phyloP scores from a whole-genome alignment of 2,888 invertebrate species.

The Calliopum simillimum region DNA sequence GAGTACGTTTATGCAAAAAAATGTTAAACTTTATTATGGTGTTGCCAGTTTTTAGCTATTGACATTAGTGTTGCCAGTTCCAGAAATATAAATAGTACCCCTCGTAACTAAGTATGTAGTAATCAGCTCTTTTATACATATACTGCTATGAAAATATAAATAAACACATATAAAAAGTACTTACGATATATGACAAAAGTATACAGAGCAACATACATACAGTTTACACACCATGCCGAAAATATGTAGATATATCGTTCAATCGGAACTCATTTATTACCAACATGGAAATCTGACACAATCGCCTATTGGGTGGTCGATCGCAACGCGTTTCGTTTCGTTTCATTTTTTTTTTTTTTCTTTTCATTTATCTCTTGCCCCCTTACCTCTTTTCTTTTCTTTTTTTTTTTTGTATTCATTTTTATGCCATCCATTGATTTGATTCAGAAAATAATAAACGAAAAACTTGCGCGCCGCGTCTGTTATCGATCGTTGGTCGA shows the following conservation, averaged over 20 bases:
- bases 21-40: too few relatives aligned
- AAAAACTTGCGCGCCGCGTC: slow-evolving; percentile 13
- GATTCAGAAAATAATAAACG: background rate
- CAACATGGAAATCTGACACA: slow-evolving; percentile 43
- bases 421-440: slow-evolving; percentile 6
- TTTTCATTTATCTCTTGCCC: background rate
- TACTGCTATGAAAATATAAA: too few relatives aligned
- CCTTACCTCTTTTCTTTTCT: slow-evolving; percentile 25
- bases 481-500: slow-evolving; percentile 1
- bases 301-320: slow-evolving; percentile 43
- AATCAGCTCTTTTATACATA: too few relatives aligned
- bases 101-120: too few relatives aligned
- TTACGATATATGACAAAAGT: too few relatives aligned
- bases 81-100: too few relatives aligned
- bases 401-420: slow-evolving; percentile 13
- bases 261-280: slow-evolving; percentile 44
- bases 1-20: too few relatives aligned
- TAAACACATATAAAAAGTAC: too few relatives aligned
- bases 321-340: slow-evolving; percentile 12
- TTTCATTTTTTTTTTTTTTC: slow-evolving; percentile 2
- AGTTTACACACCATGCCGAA: slow-evolving; percentile 9
- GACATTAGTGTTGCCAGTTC: too few relatives aligned
- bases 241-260: slow-evolving; percentile 42
- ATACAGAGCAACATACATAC: slow-evolving; percentile 10
- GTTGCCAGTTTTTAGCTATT: too few relatives aligned